Conservation (phyloP, 30 jellyfish, hydroid and myxozoan genomes). For the Turritopsis dohrnii region DNA sequence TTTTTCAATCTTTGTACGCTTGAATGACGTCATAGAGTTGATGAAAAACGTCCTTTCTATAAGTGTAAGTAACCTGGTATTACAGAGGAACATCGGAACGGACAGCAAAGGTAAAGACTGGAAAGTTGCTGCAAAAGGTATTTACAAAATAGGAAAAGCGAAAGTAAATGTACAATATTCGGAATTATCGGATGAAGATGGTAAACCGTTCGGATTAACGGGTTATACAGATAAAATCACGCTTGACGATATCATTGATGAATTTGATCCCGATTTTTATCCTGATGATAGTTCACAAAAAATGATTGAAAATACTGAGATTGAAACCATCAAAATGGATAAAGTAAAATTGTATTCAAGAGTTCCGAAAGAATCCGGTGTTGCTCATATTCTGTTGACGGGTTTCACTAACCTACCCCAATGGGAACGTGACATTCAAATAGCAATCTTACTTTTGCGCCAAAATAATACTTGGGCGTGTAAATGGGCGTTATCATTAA, state of each 20-base stretch:
- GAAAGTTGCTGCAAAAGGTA: constrained; percentile 88
- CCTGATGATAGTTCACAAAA: constrained; percentile 54
- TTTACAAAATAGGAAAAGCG: constrained; percentile 59
- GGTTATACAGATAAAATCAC: constrained; percentile 62
- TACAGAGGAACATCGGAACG: constrained; percentile 48
- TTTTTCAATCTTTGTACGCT: constrained; percentile 73
- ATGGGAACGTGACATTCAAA: constrained; percentile 75
- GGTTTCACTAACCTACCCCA: constrained; percentile 83
- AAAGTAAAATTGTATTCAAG: constrained; percentile 83
- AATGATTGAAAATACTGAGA: constrained; percentile 91
- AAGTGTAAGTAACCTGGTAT: constrained; percentile 56
- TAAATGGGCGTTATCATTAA: constrained; percentile 74
- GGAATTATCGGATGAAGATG: constrained; percentile 61
- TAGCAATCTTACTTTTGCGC: constrained; percentile 59
- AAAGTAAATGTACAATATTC: constrained; percentile 72
- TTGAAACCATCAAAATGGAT: constrained; percentile 46
- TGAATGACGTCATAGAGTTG: constrained; percentile 65
- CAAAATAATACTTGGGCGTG: constrained; percentile 67
- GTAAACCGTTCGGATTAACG: constrained; percentile 84
- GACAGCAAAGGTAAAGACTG: constrained; percentile 53
- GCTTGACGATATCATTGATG: constrained; percentile 63
- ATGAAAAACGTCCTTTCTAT: constrained; percentile 61
- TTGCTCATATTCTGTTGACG: constrained; percentile 83
- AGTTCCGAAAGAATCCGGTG: constrained; percentile 62
- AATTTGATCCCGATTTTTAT: constrained; percentile 75